phyloP scores from a whole-genome alignment of 2,113 vertebrate genomes.

The Silurus glanis region DNA sequence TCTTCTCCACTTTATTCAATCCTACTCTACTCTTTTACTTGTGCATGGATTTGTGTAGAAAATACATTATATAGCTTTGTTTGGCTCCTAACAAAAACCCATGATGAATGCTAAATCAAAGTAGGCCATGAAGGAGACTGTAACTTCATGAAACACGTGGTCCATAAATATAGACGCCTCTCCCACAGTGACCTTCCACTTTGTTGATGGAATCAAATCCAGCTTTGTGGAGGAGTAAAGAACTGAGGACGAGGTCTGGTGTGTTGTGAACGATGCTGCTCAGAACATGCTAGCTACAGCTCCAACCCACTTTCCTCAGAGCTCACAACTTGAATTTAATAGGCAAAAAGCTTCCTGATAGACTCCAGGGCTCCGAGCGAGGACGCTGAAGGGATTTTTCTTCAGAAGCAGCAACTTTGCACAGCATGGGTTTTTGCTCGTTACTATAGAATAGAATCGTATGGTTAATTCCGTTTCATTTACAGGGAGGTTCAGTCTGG shows the following conservation, averaged over 20 bases:
- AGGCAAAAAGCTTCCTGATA: background rate
- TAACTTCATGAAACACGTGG: background rate
- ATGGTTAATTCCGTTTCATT: background rate
- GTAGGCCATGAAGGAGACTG: background rate
- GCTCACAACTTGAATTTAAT: background rate
- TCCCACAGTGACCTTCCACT: background rate
- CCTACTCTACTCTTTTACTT: background rate
- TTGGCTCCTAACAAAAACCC: background rate
- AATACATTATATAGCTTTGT: background rate
- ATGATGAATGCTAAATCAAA: background rate
- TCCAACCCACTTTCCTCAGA: background rate
- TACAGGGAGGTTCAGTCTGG: background rate
- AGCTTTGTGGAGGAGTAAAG: background rate
- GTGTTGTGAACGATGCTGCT: background rate
- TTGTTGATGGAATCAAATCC: background rate
- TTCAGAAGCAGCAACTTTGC: background rate
- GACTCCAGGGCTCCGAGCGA: background rate
- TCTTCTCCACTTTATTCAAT: too few species aligned
- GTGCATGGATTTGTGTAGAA: background rate
- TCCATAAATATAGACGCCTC: background rate
- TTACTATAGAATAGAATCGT: background rate
- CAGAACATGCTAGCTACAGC: background rate
- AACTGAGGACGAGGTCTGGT: background rate
- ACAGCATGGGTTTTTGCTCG: background rate
- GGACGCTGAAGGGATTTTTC: background rate